A percentile compares a stretch with the other conserved stretches of the same genome.
These are phyloP conservation scores for Eleginops maclovinus DNA, from an alignment of 2,113 vertebrate species.

Conservation along the genomic window DNA sequence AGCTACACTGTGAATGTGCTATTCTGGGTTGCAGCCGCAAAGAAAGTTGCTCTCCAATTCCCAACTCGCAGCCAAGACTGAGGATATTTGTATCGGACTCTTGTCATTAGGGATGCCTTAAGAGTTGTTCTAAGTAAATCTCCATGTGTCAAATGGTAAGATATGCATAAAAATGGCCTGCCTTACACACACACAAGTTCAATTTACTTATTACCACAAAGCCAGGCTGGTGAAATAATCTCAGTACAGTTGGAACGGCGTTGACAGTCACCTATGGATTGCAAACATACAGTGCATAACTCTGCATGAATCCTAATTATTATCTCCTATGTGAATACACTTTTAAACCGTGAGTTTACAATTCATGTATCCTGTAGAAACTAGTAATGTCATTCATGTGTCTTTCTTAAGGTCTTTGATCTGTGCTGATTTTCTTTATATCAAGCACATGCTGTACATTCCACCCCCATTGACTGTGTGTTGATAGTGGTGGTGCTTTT, in stretches of 20 bases:
- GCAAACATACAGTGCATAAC: too few species aligned
- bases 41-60: conserved; percentile 38
- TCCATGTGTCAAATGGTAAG: conserved; percentile 6
- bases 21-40: conserved; percentile 34
- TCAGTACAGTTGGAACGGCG: too few species aligned
- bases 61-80: neutral
- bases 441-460: neutral
- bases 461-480: neutral
- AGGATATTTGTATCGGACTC: conserved; percentile 1
- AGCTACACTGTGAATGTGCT: conserved; percentile 56
- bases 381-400: too few species aligned
- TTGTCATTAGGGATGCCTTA: conserved; percentile 8
- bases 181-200: neutral
- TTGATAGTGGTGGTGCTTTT: neutral
- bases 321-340: neutral
- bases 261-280: too few species aligned
- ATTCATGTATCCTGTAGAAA: neutral
- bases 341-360: neutral
- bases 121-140: conserved; percentile 21
- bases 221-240: too few species aligned
- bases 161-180: conserved; percentile 3
- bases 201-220: too few species aligned
- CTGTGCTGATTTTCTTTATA: conserved; percentile 21
- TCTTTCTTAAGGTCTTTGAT: neutral
- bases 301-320: too few species aligned